A percentile compares a stretch with the other conserved stretches of the same genome.
phyloP scores from a whole-genome alignment of 1,140 invertebrate genomes.

The Cyphomyrmex costatus region DNA sequence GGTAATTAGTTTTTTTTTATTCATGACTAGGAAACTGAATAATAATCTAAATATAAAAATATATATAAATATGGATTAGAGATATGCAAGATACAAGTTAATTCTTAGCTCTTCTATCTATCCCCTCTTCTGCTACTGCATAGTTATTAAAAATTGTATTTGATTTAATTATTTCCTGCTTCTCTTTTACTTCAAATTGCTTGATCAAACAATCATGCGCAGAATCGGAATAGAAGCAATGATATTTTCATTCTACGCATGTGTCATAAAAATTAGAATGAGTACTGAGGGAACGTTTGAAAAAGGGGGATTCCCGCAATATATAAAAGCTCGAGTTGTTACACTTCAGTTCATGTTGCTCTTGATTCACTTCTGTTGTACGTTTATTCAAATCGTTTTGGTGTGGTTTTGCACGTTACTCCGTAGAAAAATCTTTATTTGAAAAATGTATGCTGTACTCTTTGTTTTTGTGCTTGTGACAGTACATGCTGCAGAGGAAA shows the following conservation, averaged over 20 bases:
- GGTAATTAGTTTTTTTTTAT: too few species aligned
- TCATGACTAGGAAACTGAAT: too few species aligned
- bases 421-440: neutral
- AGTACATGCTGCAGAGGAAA: neutral
- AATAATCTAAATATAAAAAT: too few species aligned
- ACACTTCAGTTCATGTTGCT: conserved; percentile 59
- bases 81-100: too few species aligned
- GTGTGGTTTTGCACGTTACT: neutral
- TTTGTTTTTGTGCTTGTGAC: neutral
- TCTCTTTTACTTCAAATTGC: neutral
- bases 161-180: too few species aligned
- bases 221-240: neutral
- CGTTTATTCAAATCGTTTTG: neutral
- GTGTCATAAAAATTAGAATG: neutral
- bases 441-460: neutral
- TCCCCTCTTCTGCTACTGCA: too few species aligned
- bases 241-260: neutral
- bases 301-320: conserved; percentile 42
- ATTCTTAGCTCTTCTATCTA: too few species aligned
- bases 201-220: neutral
- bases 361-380: neutral
- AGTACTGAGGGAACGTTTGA: neutral
- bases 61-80: too few species aligned
- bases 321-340: conserved; percentile 73
- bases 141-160: neutral